Conservation (phyloP, 2,888 invertebrate genomes). For the Tachystola acroxantha region DNA sequence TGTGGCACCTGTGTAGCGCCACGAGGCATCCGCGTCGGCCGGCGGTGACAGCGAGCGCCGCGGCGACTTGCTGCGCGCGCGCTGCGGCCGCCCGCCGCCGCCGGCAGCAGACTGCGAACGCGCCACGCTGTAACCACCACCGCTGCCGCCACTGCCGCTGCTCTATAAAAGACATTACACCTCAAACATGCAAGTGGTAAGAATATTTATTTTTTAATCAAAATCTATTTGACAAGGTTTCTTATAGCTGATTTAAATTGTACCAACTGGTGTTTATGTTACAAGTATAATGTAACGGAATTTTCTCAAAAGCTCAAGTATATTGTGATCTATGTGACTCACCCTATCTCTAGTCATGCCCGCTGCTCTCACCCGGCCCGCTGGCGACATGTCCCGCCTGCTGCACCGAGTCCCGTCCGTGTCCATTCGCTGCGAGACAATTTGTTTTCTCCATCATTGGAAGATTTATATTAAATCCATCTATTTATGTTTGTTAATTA, state of each 20-base stretch:
- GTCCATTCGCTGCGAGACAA: constrained; percentile 62
- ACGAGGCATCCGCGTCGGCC: constrained; percentile 74
- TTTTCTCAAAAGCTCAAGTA: too few relatives aligned
- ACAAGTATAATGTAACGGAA: too few relatives aligned
- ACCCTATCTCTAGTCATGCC: constrained; percentile 81
- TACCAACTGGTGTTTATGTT: too few relatives aligned
- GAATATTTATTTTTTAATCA: too few relatives aligned
- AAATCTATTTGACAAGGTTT: too few relatives aligned
- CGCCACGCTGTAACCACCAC: constrained; percentile 77
- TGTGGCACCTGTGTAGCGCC: constrained; percentile 79
- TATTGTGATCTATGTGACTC: constrained; percentile 24
- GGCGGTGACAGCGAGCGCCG: constrained; percentile 91
- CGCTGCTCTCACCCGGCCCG: constrained; percentile 83
- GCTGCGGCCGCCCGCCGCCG: constrained; percentile 71
- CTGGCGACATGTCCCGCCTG: constrained; percentile 90
- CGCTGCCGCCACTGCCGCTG: constrained; percentile 39
- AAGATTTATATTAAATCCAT: background rate
- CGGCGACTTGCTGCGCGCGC: constrained; percentile 89
- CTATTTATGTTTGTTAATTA: background rate
- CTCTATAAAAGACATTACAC: too few relatives aligned
- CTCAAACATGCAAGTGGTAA: too few relatives aligned
- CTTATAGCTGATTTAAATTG: too few relatives aligned
- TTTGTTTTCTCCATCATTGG: constrained; percentile 2
- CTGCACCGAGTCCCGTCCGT: constrained; percentile 84
- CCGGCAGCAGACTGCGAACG: constrained; percentile 94